Evolutionary conservation across 2,113 vertebrate genomes (phyloP).

Genomic region (Dasypus novemcinctus): DNA sequence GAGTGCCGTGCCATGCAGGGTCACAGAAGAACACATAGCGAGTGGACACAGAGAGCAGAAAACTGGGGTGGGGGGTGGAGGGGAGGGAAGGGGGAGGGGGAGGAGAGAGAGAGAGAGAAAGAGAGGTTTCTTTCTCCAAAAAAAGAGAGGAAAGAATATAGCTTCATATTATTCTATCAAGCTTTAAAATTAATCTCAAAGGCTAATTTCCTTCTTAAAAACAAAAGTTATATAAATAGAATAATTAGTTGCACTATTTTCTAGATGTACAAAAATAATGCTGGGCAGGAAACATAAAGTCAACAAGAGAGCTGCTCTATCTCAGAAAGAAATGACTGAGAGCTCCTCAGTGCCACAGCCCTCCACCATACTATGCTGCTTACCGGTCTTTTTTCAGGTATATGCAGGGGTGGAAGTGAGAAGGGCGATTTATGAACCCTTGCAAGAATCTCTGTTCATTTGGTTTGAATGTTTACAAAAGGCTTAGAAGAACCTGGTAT

Average conservation of each 20-base stretch:
- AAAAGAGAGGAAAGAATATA: neutral
- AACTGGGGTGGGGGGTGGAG: no score
- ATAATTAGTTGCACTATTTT: neutral
- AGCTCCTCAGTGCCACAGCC: fast-evolving
- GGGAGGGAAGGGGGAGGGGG: no score
- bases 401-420: neutral
- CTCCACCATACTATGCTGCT: neutral
- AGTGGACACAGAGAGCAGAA: no score
- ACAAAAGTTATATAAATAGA: neutral
- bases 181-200: neutral
- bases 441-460: neutral
- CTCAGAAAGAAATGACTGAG: neutral
- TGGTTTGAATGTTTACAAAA: conserved; percentile 31
- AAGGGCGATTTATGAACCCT: neutral
- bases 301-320: neutral
- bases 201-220: conserved; percentile 17
- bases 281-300: neutral
- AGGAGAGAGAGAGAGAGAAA: no score
- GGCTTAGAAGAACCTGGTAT: neutral
- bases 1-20: no score
- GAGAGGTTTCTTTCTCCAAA: neutral
- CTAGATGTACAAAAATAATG: conserved; percentile 10
- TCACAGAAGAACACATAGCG: no score
- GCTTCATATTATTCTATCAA: neutral
- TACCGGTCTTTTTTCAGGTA: neutral